A percentile compares a stretch with the other conserved stretches of the same genome.
Conservation (phyloP, 2,888 invertebrate genomes). For the Polietes domitor region DNA sequence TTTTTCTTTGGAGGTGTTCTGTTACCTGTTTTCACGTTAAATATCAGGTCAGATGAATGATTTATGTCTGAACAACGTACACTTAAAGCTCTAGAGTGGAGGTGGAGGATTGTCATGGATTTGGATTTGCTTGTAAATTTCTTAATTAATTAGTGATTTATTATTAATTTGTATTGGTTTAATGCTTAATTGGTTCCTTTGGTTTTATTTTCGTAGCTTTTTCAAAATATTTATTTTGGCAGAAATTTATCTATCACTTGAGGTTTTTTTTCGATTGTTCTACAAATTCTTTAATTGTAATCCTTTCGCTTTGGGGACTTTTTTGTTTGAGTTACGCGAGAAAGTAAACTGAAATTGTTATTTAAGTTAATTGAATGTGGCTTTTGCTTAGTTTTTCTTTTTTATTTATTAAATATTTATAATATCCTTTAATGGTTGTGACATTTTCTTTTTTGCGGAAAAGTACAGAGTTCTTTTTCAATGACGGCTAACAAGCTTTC, state of each 20-base stretch:
- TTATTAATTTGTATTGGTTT: neutral
- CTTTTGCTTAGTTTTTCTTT: neutral
- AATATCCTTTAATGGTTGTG: neutral
- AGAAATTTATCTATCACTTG: conserved; percentile 20
- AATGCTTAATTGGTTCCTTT: no score
- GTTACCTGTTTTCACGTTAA: conserved; percentile 14
- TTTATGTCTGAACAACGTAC: neutral
- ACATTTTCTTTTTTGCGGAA: conserved; percentile 23
- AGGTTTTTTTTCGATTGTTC: neutral
- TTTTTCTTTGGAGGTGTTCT: neutral
- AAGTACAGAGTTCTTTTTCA: conserved; percentile 23
- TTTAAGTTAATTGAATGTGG: no score
- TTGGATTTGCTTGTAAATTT: neutral
- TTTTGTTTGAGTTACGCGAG: neutral
- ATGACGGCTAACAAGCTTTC: conserved; percentile 9
- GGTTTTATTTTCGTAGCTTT: neutral
- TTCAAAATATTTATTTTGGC: neutral
- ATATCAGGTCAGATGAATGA: conserved; percentile 10
- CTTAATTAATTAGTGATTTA: neutral
- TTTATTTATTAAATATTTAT: neutral
- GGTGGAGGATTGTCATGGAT: neutral
- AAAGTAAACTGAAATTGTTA: no score
- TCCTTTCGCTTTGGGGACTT: neutral
- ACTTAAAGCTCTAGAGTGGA: conserved; percentile 7
- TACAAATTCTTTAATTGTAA: neutral